Conservation (phyloP, 2,888 invertebrate species). For the Metopia argyrocephala region DNA sequence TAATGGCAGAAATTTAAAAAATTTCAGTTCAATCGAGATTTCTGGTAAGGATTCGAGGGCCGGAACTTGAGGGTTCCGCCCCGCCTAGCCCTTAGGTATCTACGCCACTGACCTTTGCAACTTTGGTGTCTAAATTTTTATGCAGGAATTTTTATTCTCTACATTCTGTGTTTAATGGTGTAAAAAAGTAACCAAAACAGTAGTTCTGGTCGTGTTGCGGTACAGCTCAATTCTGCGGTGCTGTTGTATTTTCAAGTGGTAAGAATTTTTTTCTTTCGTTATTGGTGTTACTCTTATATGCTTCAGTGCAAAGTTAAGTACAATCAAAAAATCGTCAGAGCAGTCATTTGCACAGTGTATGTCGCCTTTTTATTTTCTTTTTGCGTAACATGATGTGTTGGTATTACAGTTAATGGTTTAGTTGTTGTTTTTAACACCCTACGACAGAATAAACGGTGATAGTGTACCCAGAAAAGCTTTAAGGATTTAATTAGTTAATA, state of each 20-base stretch:
- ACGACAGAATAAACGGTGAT: neutral
- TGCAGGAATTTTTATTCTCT: conserved; percentile 23
- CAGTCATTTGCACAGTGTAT: conserved; percentile 44
- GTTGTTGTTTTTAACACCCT: neutral
- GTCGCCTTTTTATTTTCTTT: conserved; percentile 19
- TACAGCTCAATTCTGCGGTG: neutral
- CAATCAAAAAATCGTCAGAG: conserved; percentile 36
- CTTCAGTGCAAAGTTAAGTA: conserved; percentile 29
- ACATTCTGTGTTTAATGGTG: conserved; percentile 26
- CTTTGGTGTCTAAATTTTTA: no score
- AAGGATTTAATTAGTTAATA: neutral
- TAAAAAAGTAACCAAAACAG: conserved; percentile 18
- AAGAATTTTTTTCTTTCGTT: conserved; percentile 22
- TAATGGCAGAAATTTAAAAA: no score
- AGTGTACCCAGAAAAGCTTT: neutral
- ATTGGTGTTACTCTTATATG: neutral
- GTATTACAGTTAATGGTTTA: neutral
- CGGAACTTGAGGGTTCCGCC: no score
- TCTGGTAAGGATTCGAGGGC: no score
- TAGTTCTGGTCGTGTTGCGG: conserved; percentile 1
- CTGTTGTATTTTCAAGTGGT: neutral
- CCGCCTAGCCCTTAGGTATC: no score
- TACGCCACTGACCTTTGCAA: no score
- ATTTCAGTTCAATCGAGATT: no score
- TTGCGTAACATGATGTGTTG: neutral